Percentiles rank a stretch among this genome's conserved stretches.
Conservation (phyloP, 2,888 invertebrate species). For the Protonemura montana region DNA sequence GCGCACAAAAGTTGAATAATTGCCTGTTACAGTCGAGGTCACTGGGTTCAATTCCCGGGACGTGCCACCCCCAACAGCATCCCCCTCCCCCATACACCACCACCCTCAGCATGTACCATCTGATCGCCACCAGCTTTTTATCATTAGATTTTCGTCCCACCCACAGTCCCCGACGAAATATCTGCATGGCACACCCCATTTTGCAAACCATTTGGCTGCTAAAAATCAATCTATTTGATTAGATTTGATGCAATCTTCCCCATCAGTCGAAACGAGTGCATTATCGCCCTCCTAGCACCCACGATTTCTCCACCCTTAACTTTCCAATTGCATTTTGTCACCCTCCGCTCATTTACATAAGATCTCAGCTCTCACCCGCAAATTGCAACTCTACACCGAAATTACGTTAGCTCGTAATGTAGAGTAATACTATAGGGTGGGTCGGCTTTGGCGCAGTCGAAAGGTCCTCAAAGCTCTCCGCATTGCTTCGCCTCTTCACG, state of each 20-base stretch:
- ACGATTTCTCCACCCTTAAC: constrained; percentile 28
- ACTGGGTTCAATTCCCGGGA: constrained; percentile 33
- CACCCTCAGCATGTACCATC: neutral
- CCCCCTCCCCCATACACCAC: neutral
- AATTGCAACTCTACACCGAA: constrained; percentile 46
- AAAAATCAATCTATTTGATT: constrained; percentile 51
- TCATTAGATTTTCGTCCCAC: constrained; percentile 47
- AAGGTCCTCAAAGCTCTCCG: neutral
- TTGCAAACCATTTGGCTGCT: constrained; percentile 51
- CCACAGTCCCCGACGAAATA: constrained; percentile 7
- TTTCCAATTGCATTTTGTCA: constrained; percentile 39
- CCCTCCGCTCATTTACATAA: constrained; percentile 40
- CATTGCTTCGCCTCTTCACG: neutral
- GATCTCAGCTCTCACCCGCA: constrained; percentile 39
- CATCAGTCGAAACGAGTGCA: constrained; percentile 47
- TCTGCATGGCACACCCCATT: constrained; percentile 45
- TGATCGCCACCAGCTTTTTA: constrained; percentile 41
- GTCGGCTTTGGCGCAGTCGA: too few relatives aligned
- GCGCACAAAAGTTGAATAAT: constrained; percentile 38
- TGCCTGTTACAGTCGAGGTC: constrained; percentile 37
- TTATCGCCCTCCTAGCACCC: constrained; percentile 40
- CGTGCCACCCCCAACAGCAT: neutral
- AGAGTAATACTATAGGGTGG: neutral
- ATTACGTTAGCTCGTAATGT: constrained; percentile 46
- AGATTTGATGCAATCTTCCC: constrained; percentile 57